A percentile compares a stretch with the other conserved stretches of the same genome.
Evolutionary conservation across 1,140 invertebrate species (phyloP).

Genomic region (Dendroctonus valens): DNA sequence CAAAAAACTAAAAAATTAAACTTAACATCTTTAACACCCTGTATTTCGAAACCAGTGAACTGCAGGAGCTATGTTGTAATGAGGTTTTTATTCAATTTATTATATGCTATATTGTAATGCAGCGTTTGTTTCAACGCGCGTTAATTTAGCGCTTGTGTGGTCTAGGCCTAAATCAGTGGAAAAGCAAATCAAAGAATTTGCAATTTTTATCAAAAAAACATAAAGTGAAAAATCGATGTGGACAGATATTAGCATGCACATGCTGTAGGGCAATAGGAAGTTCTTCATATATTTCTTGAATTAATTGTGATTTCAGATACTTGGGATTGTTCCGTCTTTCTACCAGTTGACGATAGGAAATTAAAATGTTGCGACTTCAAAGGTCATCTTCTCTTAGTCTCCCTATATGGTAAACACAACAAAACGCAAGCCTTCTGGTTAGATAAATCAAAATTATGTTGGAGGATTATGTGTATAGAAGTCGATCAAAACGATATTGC

Average conservation of each 20-base stretch:
- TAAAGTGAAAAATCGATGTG: neutral
- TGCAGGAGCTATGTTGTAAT: no score
- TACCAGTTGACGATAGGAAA: constrained; percentile 35
- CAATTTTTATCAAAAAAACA: neutral
- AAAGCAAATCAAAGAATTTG: no score
- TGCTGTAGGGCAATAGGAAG: neutral
- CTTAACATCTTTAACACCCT: no score
- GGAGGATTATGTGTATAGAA: constrained; percentile 17
- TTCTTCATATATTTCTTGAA: neutral
- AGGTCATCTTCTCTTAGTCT: constrained; percentile 38
- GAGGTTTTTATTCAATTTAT: no score
- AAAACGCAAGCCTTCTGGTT: constrained; percentile 33
- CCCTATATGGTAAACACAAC: constrained; percentile 28
- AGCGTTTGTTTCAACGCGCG: no score
- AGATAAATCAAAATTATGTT: constrained; percentile 11
- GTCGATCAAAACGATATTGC: constrained; percentile 25
- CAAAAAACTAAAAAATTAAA: no score
- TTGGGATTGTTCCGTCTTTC: constrained; percentile 34
- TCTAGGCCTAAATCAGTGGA: no score
- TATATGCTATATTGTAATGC: no score
- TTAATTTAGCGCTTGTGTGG: no score
- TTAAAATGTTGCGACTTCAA: constrained; percentile 42
- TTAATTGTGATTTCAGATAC: constrained; percentile 29
- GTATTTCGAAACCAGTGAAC: no score
- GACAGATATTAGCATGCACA: neutral